These are phyloP conservation scores for Syngnathus acus DNA, from an alignment of 2,797 vertebrate species.

Conservation along the genomic window DNA sequence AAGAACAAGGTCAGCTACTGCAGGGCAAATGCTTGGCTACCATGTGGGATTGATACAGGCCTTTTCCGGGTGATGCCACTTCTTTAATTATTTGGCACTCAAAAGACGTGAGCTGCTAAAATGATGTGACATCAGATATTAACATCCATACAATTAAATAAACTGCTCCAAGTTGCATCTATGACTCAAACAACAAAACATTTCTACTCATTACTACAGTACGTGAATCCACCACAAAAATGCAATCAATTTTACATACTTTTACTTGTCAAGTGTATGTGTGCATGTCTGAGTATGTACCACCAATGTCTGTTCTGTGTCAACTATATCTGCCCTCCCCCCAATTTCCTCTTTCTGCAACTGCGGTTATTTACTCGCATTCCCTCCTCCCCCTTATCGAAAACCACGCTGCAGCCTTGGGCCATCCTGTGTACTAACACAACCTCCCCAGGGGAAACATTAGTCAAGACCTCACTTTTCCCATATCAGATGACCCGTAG, in stretches of 20 bases:
- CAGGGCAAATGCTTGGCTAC: conserved; percentile 30
- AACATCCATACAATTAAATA: background rate
- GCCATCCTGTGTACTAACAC: conserved; percentile 46
- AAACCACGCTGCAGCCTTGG: conserved; percentile 52
- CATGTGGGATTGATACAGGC: conserved; percentile 40
- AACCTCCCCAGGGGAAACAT: conserved; percentile 61
- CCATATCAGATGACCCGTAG: conserved; percentile 61
- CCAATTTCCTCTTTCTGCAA: conserved; percentile 14
- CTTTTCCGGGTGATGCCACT: conserved; percentile 21
- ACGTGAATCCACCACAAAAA: background rate
- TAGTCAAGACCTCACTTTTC: conserved; percentile 52
- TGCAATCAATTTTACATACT: background rate
- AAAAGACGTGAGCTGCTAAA: background rate
- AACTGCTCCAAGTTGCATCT: background rate
- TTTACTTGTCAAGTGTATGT: background rate
- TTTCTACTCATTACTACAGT: no score
- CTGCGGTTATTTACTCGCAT: conserved; percentile 36
- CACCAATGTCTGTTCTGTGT: conserved; percentile 39
- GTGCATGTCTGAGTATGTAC: conserved; percentile 12
- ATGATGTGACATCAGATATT: background rate
- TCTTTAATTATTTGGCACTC: conserved; percentile 11
- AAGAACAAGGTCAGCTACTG: conserved; percentile 41
- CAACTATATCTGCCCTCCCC: conserved; percentile 29
- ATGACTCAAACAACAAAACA: background rate
- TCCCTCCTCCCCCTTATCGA: conserved; percentile 16